A percentile compares a stretch with the other conserved stretches of the same genome.
phyloP scores from a whole-genome alignment of 2,888 invertebrate species.

The Cantharis rufa region DNA sequence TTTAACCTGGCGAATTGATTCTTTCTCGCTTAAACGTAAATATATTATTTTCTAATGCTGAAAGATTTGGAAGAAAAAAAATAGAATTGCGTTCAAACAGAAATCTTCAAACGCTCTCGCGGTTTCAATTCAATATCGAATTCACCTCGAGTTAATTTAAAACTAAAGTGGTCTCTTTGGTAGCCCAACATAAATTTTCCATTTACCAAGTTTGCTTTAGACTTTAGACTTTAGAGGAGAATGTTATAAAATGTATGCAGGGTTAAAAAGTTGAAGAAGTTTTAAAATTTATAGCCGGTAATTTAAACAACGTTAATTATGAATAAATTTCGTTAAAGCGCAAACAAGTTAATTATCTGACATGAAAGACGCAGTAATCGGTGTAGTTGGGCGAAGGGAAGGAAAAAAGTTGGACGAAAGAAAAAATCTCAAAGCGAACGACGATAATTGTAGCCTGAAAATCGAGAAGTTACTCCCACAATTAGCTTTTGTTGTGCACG shows the following conservation, averaged over 20 bases:
- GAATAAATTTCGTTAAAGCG: not conserved
- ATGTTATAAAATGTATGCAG: not conserved
- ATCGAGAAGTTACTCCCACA: constrained; percentile 9
- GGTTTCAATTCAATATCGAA: not conserved
- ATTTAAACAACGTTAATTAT: not conserved
- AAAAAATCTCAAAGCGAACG: not conserved
- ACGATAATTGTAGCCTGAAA: constrained; percentile 6
- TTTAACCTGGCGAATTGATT: not conserved
- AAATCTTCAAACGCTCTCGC: not conserved
- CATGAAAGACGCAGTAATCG: not conserved
- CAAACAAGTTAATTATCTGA: constrained; percentile 1
- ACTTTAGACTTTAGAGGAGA: no score
- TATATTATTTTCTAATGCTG: not conserved
- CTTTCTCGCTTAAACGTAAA: not conserved
- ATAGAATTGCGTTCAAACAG: not conserved
- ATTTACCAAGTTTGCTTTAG: not conserved
- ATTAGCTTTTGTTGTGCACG: constrained; percentile 14
- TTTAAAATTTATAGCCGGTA: not conserved
- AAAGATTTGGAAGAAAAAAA: not conserved
- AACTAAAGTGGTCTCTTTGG: not conserved
- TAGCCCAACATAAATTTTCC: not conserved
- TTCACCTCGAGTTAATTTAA: constrained; percentile 3
- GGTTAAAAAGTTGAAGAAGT: not conserved
- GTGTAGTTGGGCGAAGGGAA: not conserved
- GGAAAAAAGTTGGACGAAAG: not conserved